Base-by-base conservation (phyloP, 35 echinoderm and acorn worm genomes). In the Holothuria glaberrima region DNA sequence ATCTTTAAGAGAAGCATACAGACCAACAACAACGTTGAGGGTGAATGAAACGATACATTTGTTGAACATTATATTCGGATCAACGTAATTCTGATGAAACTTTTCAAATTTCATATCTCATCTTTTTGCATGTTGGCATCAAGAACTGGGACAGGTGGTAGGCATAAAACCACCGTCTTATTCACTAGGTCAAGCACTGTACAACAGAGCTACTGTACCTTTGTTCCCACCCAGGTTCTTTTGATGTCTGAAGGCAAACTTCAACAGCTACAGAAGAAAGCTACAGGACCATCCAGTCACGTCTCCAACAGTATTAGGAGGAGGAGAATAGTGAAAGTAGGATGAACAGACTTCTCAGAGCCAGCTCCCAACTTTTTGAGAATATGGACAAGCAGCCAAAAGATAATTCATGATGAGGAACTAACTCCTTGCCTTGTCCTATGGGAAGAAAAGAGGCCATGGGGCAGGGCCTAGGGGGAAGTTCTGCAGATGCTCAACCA, bases 21-120 rank as follows among this genome's bases (percentile, higher is more conserved):
- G 6, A 89, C 88, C 4, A 89, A 89, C 70, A 77, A 89, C 44
- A 70, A 89, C 56, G 66, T 74, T 31, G 71, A 89, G 30, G 88
- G 88, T 59, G 62, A 46, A 46, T 46, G 44, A 5, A 10, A 67
- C 29, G 63, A 32, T 75, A 30, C 4, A 5, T 6, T 24, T 75
- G n/a, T n/a, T n/a, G n/a, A n/a, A n/a, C n/a, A n/a, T n/a, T n/a
- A n/a, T n/a, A n/a, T n/a, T n/a, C n/a, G n/a, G n/a, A n/a, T n/a
- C n/a, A n/a, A n/a, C n/a, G n/a, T n/a, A n/a, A n/a, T n/a, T n/a
- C n/a, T n/a, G n/a, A n/a, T n/a, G n/a, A n/a, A n/a, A n/a, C n/a
- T n/a, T n/a, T n/a, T n/a, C n/a, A n/a, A n/a, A 75, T 5, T 75
- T 75, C 19, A 24, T 32, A 19, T 75, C 5, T 75, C 29, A 9